phyloP scores from a whole-genome alignment of 2,888 invertebrate species.

The Hemicrepidius hirtus region DNA sequence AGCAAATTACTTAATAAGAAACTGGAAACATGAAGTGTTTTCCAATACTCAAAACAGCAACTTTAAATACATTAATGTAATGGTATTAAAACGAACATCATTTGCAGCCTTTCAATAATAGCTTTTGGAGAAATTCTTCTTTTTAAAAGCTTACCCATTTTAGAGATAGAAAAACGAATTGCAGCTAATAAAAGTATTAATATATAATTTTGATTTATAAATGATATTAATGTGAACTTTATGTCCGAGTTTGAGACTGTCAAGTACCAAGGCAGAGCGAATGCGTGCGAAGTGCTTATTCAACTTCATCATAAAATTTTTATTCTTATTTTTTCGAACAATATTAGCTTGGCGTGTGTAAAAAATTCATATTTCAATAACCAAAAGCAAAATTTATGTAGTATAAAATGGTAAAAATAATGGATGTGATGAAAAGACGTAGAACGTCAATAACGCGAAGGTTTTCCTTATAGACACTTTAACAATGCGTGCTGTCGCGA shows the following conservation, averaged over 20 bases:
- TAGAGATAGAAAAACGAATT: too few relatives aligned
- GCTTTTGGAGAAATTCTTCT: too few relatives aligned
- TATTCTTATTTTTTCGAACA: neutral
- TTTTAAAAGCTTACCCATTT: too few relatives aligned
- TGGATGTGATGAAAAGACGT: constrained; percentile 11
- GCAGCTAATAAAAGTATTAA: too few relatives aligned
- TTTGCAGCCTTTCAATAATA: too few relatives aligned
- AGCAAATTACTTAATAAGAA: neutral
- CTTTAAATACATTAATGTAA: too few relatives aligned
- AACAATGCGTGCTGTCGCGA: constrained; percentile 29
- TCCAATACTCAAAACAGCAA: too few relatives aligned
- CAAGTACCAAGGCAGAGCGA: neutral
- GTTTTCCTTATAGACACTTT: constrained; percentile 26
- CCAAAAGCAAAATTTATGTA: constrained; percentile 21
- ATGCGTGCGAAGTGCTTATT: constrained; percentile 4
- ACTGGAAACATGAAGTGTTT: neutral
- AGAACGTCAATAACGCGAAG: constrained; percentile 15
- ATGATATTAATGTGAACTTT: too few relatives aligned
- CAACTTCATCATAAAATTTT: constrained; percentile 4
- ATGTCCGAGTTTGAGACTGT: neutral
- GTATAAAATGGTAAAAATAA: constrained; percentile 28
- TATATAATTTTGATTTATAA: too few relatives aligned
- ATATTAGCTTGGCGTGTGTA: constrained; percentile 8
- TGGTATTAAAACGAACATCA: too few relatives aligned
- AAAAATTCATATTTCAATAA: constrained; percentile 33